Evolutionary conservation across 2,797 vertebrate genomes (phyloP).

Genomic region (Mormyrus hasselquistii): DNA sequence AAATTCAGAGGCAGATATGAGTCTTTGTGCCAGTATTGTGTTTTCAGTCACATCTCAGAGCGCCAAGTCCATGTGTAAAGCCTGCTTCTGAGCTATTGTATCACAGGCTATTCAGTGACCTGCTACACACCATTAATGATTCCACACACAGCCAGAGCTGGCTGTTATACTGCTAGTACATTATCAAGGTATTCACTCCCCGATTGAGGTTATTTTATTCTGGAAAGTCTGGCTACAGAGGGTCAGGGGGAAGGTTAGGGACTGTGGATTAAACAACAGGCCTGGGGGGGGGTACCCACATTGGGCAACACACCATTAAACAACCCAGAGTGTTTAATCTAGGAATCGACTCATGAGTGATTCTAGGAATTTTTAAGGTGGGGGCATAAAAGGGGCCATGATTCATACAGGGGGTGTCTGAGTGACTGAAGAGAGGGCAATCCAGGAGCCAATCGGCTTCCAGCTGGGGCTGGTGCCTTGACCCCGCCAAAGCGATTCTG

Average conservation of each 20-base stretch:
- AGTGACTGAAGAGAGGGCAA: not conserved
- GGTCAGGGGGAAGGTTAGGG: not conserved
- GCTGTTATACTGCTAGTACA: not conserved
- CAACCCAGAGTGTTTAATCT: not conserved
- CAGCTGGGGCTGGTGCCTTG: not conserved
- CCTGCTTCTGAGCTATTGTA: not conserved
- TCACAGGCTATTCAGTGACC: not conserved
- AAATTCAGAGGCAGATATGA: constrained; percentile 51
- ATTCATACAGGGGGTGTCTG: not conserved
- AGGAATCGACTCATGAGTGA: not conserved
- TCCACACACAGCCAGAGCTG: not conserved
- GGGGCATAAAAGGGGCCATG: not conserved
- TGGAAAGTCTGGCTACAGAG: not conserved
- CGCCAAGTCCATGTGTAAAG: constrained; percentile 39
- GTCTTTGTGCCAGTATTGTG: constrained; percentile 40
- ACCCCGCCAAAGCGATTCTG: not conserved
- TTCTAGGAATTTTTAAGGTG: not conserved
- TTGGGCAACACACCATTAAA: not conserved
- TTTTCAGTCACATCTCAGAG: constrained; percentile 41
- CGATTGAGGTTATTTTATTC: constrained; percentile 3
- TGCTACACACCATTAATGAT: not conserved
- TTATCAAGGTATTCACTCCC: not conserved
- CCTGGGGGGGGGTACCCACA: not conserved
- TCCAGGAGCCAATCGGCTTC: not conserved
- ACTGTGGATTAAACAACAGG: not conserved